A percentile compares a stretch with the other conserved stretches of the same genome.
phyloP scores from a whole-genome alignment of 2,113 vertebrate genomes.

The Benitochromis conjunctus region DNA sequence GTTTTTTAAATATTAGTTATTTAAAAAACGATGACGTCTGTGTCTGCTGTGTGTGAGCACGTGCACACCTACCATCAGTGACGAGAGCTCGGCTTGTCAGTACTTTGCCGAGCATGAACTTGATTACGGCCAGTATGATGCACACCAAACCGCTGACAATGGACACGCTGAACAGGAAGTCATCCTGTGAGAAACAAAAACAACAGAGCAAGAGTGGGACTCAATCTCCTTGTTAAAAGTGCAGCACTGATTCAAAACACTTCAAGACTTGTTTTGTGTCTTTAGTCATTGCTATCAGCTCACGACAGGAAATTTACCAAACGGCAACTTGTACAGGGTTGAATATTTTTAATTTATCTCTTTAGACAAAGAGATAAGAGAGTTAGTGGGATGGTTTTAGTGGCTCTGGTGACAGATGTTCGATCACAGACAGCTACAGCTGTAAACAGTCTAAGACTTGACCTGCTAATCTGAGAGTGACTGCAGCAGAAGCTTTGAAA shows the following conservation, averaged over 20 bases:
- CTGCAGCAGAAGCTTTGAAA: not conserved
- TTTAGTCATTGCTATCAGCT: not conserved
- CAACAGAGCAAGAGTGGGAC: not conserved
- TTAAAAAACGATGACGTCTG: not conserved
- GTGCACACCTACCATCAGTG: conserved; percentile 82
- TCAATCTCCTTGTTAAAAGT: not conserved
- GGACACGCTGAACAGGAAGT: conserved; percentile 94
- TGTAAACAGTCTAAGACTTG: too few species aligned
- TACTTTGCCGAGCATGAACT: conserved; percentile 93
- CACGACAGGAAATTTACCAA: not conserved
- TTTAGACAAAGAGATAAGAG: not conserved
- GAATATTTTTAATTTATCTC: not conserved
- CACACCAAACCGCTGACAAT: conserved; percentile 92
- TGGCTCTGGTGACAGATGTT: too few species aligned
- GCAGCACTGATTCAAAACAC: not conserved
- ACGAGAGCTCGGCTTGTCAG: conserved; percentile 94
- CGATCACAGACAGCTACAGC: too few species aligned
- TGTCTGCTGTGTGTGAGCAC: too few species aligned
- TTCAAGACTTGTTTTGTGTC: not conserved
- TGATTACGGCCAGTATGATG: conserved; percentile 82
- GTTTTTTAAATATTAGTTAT: not conserved
- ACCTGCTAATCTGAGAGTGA: not conserved
- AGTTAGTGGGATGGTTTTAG: not conserved
- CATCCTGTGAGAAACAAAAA: conserved; percentile 75
- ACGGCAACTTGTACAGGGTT: not conserved